phyloP scores from a whole-genome alignment of 1,140 invertebrate genomes.

The Drosophila micromelanica region DNA sequence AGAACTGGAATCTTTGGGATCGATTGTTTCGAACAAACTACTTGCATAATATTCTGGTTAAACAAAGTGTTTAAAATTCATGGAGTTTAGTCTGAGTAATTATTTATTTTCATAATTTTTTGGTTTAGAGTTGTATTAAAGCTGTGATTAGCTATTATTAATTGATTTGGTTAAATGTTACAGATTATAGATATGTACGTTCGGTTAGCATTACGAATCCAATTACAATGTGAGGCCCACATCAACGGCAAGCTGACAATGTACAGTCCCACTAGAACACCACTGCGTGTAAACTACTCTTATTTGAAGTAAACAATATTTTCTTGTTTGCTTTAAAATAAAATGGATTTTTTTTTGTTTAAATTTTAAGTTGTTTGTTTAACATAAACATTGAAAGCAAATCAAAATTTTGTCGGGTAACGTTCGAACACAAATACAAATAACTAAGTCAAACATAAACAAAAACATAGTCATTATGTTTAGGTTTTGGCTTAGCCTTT shows the following conservation, averaged over 20 bases:
- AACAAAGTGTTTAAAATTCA: slow-evolving; percentile 67
- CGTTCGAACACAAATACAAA: slow-evolving; percentile 69
- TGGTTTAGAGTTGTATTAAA: slow-evolving; percentile 30
- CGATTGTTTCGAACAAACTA: slow-evolving; percentile 76
- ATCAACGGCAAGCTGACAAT: slow-evolving; percentile 88
- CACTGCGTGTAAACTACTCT: slow-evolving; percentile 85
- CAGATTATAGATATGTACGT: slow-evolving; percentile 58
- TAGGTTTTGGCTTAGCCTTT: slow-evolving; percentile 57
- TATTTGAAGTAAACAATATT: slow-evolving; percentile 84
- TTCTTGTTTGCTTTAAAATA: slow-evolving; percentile 41
- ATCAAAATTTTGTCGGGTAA: slow-evolving; percentile 65
- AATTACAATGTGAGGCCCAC: slow-evolving; percentile 86
- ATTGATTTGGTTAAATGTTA: slow-evolving; percentile 51
- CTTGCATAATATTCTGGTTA: slow-evolving; percentile 84
- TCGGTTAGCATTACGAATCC: slow-evolving; percentile 82
- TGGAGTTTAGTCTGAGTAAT: slow-evolving; percentile 71
- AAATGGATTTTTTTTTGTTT: slow-evolving; percentile 42
- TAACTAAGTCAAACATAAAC: slow-evolving; percentile 42
- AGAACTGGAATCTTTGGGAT: slow-evolving; percentile 15
- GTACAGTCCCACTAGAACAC: slow-evolving; percentile 86
- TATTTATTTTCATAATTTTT: slow-evolving; percentile 58
- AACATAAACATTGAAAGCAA: slow-evolving; percentile 76
- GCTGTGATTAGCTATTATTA: slow-evolving; percentile 40
- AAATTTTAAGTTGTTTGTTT: slow-evolving; percentile 50
- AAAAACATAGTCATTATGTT: slow-evolving; percentile 50